These are phyloP conservation scores for Isotomurus palustris DNA, from an alignment of 2,888 invertebrate species.

Conservation along the genomic window DNA sequence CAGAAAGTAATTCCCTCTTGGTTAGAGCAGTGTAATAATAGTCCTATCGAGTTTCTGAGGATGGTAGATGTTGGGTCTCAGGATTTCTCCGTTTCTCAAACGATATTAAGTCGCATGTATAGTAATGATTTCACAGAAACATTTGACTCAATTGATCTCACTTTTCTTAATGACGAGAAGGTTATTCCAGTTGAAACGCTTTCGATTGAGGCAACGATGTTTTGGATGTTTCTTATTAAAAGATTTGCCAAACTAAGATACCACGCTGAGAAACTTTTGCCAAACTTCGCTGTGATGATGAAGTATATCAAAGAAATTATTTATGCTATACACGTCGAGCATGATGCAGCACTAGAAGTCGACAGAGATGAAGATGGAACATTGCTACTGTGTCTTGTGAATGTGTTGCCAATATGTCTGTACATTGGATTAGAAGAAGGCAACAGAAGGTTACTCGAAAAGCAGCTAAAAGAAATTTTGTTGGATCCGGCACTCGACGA, in stretches of 20 bases:
- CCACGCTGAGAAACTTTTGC: constrained; percentile 10
- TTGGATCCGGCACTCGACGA: constrained; percentile 21
- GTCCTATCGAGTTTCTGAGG: constrained; percentile 12
- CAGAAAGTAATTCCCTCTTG: constrained; percentile 20
- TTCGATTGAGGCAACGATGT: constrained; percentile 13
- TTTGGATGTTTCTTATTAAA: constrained; percentile 18
- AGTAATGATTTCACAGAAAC: constrained; percentile 21
- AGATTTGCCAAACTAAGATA: constrained; percentile 12
- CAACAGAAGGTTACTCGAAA: constrained; percentile 6
- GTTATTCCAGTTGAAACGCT: constrained; percentile 14
- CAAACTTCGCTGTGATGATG: neutral
- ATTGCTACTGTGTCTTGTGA: constrained; percentile 16
- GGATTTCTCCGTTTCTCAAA: neutral
- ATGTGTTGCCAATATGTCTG: constrained; percentile 10
- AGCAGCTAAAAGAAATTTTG: constrained; percentile 11
- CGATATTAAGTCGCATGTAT: neutral
- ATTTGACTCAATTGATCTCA: constrained; percentile 13
- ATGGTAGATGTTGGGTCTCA: constrained; percentile 5
- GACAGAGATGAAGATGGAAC: constrained; percentile 21
- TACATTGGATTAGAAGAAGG: constrained; percentile 19
- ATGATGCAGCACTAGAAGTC: constrained; percentile 6
- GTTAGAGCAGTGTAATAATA: constrained; percentile 12
- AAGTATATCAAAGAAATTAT: constrained; percentile 6
- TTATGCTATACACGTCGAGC: constrained; percentile 16
- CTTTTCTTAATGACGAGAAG: constrained; percentile 15